These are phyloP conservation scores for Exaiptasia diaphana DNA, from an alignment of 64 coral and sea anemone genomes.

Conservation along the genomic window DNA sequence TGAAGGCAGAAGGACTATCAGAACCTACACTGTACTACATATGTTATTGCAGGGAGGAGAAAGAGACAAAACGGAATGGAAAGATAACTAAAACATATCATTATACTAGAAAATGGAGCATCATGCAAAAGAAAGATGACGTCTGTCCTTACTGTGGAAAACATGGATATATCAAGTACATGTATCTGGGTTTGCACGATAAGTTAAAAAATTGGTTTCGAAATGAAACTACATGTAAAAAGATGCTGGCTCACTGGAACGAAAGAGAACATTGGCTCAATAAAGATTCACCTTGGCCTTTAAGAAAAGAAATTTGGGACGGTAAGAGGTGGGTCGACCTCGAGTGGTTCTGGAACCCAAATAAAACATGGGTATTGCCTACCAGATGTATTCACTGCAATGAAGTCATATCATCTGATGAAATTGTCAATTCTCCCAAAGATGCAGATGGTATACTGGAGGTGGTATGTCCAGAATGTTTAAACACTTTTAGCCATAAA, in stretches of 20 bases:
- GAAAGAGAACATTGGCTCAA: constrained; percentile 62
- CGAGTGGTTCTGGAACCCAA: constrained; percentile 66
- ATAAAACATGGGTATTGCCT: constrained; percentile 32
- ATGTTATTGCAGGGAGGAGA: constrained; percentile 13
- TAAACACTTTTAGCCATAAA: background rate
- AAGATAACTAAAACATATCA: constrained; percentile 30
- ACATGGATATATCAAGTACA: constrained; percentile 41
- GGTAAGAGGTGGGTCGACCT: constrained; percentile 52
- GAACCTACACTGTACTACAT: constrained; percentile 51
- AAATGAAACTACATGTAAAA: constrained; percentile 45
- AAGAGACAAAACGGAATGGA: constrained; percentile 30
- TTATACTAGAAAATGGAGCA: constrained; percentile 39
- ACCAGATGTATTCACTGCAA: constrained; percentile 25
- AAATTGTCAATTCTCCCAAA: background rate
- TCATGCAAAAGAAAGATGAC: constrained; percentile 41
- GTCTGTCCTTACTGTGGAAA: constrained; percentile 52
- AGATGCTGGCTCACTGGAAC: constrained; percentile 57
- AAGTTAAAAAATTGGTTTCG: constrained; percentile 63
- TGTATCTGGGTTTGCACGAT: constrained; percentile 51
- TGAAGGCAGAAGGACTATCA: constrained; percentile 48
- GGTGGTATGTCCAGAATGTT: background rate
- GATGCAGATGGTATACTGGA: background rate
- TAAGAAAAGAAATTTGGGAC: constrained; percentile 71
- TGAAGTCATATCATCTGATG: background rate
- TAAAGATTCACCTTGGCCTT: constrained; percentile 17